phyloP scores from a whole-genome alignment of 2,113 vertebrate genomes.

The Eurystomus gularis region DNA sequence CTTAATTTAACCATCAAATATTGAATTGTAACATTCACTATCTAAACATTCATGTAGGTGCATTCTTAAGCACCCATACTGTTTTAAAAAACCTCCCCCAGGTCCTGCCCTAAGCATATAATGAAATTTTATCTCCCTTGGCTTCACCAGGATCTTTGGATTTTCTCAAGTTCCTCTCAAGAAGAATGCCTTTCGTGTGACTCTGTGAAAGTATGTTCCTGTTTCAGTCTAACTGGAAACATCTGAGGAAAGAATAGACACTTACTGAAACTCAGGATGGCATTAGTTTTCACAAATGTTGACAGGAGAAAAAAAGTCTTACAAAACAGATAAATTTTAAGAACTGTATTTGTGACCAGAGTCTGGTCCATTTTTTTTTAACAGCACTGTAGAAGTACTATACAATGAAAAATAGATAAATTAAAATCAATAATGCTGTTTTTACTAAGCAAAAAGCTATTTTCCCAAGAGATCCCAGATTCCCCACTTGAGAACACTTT shows the following conservation, averaged over 20 bases:
- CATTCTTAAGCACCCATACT: neutral
- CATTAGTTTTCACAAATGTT: neutral
- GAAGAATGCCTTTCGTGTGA: neutral
- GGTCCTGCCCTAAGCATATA: neutral
- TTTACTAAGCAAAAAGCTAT: neutral
- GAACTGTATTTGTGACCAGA: neutral
- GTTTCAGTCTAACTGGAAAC: neutral
- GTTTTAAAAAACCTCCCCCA: neutral
- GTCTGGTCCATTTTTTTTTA: neutral
- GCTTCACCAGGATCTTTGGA: neutral
- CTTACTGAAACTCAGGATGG: neutral
- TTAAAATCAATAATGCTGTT: neutral
- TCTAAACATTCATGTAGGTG: neutral
- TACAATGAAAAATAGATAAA: neutral
- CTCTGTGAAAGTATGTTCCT: neutral
- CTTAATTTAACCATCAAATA: conserved; percentile 12
- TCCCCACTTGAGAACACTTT: neutral
- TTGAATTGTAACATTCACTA: neutral
- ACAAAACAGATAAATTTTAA: neutral
- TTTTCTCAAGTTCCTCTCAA: conserved; percentile 18
- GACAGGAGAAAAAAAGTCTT: neutral
- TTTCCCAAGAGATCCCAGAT: neutral
- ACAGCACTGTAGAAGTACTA: neutral
- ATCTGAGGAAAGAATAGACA: neutral
- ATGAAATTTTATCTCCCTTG: neutral